A percentile compares a stretch with the other conserved stretches of the same genome.
Conservation (phyloP, 2,113 vertebrate species). For the Orycteropus afer region DNA sequence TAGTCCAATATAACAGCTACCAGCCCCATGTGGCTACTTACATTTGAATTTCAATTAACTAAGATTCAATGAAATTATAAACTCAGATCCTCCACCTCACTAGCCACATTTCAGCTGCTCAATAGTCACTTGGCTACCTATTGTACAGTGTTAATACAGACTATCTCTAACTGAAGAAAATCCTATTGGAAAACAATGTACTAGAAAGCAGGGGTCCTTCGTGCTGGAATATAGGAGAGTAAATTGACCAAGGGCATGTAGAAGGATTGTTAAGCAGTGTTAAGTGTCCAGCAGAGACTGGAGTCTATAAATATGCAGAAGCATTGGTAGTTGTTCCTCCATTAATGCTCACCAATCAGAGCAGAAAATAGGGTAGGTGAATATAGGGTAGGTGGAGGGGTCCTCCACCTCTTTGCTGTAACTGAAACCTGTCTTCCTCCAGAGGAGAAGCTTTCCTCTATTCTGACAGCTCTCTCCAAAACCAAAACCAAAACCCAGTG, state of each 20-base stretch:
- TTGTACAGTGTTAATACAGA: background rate
- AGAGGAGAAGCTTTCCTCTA: background rate
- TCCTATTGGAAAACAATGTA: background rate
- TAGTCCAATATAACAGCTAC: background rate
- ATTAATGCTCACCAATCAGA: background rate
- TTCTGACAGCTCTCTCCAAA: background rate
- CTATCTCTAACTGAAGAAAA: background rate
- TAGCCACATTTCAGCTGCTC: background rate
- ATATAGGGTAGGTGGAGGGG: no score
- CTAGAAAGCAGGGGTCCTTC: background rate
- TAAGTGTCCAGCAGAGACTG: background rate
- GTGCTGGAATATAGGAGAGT: background rate
- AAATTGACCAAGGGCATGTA: background rate
- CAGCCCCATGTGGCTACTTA: background rate
- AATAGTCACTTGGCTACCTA: background rate
- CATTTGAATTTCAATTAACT: constrained; percentile 6
- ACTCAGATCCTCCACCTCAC: background rate
- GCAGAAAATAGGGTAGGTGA: background rate
- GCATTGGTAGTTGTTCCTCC: background rate
- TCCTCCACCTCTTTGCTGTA: background rate
- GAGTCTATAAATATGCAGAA: background rate
- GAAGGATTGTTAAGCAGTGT: background rate
- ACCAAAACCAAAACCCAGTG: background rate
- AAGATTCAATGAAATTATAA: background rate
- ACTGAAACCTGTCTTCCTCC: background rate